phyloP scores from a whole-genome alignment of 2,113 vertebrate genomes.

The Thymallus thymallus region DNA sequence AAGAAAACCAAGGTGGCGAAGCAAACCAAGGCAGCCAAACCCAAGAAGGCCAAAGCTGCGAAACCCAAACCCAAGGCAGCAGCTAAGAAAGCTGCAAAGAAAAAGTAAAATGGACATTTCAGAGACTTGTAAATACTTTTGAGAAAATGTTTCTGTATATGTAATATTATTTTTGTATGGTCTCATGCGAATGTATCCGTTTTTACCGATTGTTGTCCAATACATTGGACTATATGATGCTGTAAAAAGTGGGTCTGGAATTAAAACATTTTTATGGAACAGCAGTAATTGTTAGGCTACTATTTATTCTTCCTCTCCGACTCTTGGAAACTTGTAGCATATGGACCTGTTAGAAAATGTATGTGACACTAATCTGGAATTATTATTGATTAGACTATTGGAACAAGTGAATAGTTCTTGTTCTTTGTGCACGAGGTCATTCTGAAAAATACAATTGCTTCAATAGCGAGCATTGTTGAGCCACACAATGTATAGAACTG shows the following conservation, averaged over 20 bases:
- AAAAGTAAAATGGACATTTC: conserved; percentile 80
- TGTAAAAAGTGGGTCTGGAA: conserved; percentile 39
- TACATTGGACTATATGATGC: conserved; percentile 46
- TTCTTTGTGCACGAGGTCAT: conserved; percentile 43
- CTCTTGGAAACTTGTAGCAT: conserved; percentile 24
- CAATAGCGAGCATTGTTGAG: conserved; percentile 54
- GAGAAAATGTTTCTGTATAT: conserved; percentile 65
- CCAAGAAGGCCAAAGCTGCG: conserved; percentile 73
- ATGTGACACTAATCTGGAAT: conserved; percentile 32
- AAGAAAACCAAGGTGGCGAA: conserved; percentile 77
- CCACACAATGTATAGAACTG: conserved; percentile 38
- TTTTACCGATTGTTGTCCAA: conserved; percentile 59
- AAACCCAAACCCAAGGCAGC: conserved; percentile 82
- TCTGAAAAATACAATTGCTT: conserved; percentile 41
- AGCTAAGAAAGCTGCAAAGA: conserved; percentile 78
- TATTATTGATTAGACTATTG: conserved; percentile 16
- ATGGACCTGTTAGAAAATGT: conserved; percentile 22
- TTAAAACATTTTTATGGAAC: conserved; percentile 42
- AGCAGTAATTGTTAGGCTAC: conserved; percentile 18
- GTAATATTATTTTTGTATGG: conserved; percentile 75
- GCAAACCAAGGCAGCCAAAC: conserved; percentile 70
- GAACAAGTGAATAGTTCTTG: conserved; percentile 34
- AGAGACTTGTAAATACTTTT: conserved; percentile 72
- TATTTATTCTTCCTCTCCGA: conserved; percentile 37
- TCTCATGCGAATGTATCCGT: conserved; percentile 64